Evolutionary conservation across 37 sponge, comb jelly and placozoan genomes (phyloP).

Genomic region (Oscarella lobularis): DNA sequence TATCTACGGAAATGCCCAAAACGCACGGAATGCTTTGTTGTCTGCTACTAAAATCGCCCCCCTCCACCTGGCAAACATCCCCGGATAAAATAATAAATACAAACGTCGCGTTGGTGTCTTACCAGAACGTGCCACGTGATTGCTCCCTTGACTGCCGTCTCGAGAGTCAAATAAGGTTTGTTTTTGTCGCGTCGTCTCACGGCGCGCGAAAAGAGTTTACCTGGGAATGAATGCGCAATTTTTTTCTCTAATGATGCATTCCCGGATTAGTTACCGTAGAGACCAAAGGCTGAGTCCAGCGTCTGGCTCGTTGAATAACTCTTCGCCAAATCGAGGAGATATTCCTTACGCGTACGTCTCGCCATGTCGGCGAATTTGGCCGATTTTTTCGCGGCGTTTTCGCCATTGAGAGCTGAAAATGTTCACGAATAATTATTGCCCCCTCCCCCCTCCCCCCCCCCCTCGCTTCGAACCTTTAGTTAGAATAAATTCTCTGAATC

Average conservation of each 20-base stretch:
- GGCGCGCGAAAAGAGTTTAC: neutral
- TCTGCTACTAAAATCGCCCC: neutral
- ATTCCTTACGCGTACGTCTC: constrained; percentile 56
- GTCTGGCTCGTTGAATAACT: constrained; percentile 14
- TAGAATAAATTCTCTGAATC: constrained; percentile 71
- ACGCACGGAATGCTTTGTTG: neutral
- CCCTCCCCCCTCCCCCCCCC: too few relatives aligned
- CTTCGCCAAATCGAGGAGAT: constrained; percentile 54
- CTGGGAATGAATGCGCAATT: too few relatives aligned
- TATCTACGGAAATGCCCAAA: neutral
- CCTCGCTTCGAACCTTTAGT: constrained; percentile 64
- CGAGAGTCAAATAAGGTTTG: neutral
- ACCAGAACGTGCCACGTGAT: neutral
- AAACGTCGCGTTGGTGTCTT: too few relatives aligned
- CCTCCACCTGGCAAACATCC: too few relatives aligned
- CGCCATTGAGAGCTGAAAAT: constrained; percentile 80
- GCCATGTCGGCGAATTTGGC: constrained; percentile 73
- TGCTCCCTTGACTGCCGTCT: constrained; percentile 1
- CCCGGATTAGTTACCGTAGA: too few relatives aligned
- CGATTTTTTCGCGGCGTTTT: constrained; percentile 74
- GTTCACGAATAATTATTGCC: too few relatives aligned
- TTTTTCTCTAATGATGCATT: too few relatives aligned
- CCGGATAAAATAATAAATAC: too few relatives aligned
- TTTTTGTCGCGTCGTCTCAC: neutral
- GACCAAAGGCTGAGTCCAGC: constrained; percentile 35